Base-by-base conservation (phyloP, 2,113 vertebrate species). In the Alexandromys fortis region DNA sequence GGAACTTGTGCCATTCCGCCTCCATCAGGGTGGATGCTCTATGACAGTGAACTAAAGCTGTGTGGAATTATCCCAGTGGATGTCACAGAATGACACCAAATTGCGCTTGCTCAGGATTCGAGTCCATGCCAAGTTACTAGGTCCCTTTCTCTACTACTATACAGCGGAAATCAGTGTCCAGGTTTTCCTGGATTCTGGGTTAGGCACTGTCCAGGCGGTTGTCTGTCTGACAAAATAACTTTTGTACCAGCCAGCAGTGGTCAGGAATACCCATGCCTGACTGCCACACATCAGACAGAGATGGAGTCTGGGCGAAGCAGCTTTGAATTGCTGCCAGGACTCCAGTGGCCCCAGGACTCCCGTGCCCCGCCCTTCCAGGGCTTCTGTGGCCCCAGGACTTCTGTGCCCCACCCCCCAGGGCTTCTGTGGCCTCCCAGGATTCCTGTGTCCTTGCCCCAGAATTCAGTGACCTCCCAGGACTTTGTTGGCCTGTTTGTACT, bases 1-100 rank as follows among this genome's bases (percentile, higher is more conserved):
- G 38, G 4, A 21, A 2, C 5, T 26, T 16, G 9, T 63, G 26
- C 13, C 1, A 9, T 63, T 42, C 24, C 17, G 26, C 22, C 61
- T 68, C n/a, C 65, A 2, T 47, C 26, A 28, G 16, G 11, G 35
- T 22, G 75, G 21, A 22, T 52, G 58, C 28, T 45, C 35, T 26
- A 6, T n/a, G 47, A n/a, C 1, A 1, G 1, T 9, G 45, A 73
- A 11, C 47, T 12, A 7, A 55, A 35, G 17, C 5, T 30, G 9
- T 58, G 6, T 5, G 17, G 16, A 0, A 0, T 26, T 47, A 68
- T 33, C 79, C 33, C 81, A 3, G 45, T 19, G 28, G 9, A n/a
- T 26, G 19, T 26, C 1, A 0, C 12, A 8, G 33, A 58, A 24
- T 47, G 13, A 19, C 30, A 61, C 28, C 26, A n/a, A 10, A 11